Evolutionary conservation across 2,797 vertebrate genomes (phyloP).

Genomic region (Scarus forsteni): DNA sequence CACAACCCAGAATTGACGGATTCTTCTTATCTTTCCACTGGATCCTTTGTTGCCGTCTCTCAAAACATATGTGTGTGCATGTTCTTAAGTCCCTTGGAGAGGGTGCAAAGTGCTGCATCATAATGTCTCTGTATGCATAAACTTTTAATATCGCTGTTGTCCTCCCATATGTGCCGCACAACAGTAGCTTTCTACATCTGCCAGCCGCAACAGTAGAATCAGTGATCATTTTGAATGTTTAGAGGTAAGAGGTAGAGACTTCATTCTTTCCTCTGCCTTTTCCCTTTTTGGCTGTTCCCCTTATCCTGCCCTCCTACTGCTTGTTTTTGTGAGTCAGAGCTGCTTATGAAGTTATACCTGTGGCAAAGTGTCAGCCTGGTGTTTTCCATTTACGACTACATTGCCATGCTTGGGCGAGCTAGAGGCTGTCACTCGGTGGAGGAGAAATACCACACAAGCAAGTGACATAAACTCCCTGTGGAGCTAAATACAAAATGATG

Average conservation of each 20-base stretch:
- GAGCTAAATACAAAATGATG: conserved; percentile 74
- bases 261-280: conserved; percentile 19
- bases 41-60: conserved; percentile 4
- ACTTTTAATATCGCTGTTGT: neutral
- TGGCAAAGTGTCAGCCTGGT: conserved; percentile 71
- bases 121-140: neutral
- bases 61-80: neutral
- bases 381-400: conserved; percentile 74
- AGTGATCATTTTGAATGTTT: conserved; percentile 15
- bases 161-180: neutral
- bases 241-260: conserved; percentile 10
- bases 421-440: conserved; percentile 70
- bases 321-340: conserved; percentile 34
- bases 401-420: conserved; percentile 66
- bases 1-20: neutral
- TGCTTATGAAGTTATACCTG: conserved; percentile 67
- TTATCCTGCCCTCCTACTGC: conserved; percentile 25
- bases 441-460: conserved; percentile 59
- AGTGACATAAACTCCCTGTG: conserved; percentile 67
- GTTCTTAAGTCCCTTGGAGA: neutral
- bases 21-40: neutral
- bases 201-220: neutral
- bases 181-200: neutral
- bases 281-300: neutral
- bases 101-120: neutral